Evolutionary conservation across 2,888 invertebrate genomes (phyloP), one percentile per base, ranked within the genome.

Genomic region (Dioctria linearis): DNA sequence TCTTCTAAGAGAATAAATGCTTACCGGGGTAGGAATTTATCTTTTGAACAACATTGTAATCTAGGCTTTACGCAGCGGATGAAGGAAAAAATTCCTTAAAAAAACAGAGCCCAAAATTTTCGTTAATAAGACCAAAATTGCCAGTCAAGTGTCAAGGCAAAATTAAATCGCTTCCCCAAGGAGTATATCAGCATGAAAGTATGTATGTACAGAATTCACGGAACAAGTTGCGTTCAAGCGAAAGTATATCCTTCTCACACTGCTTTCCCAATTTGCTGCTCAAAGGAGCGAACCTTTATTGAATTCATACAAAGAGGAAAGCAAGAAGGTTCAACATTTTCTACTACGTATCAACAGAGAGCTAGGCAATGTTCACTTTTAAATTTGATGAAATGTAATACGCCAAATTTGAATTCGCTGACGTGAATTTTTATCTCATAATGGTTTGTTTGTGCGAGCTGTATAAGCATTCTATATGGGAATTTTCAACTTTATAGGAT

Each of bases 91-190:
- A 11, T 4, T n/a, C 11, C 11, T n/a, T 8, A n/a, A 54, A 54
- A 8, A 2, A 46, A 6, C 46, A 69, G 69, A 25, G 51, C 9
- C 37, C 5, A 51, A 69, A 69, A 42, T 69, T 69, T 69, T 69
- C 51, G 11, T n/a, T 69, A 69, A 69, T 69, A 69, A 69, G 40
- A 51, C 51, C 25, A 49, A 69, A 69, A 69, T 69, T 69, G 69
- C 69, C 69, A 69, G 69, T 69, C 69, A 69, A 69, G 69, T 69
- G 69, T 69, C 69, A 69, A 69, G 69, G 39, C 51, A 39, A 69
- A 69, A 69, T 69, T 39, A 69, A 69, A 69, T 69, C 54, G 69
- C 69, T 54, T 69, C 69, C 69, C 65, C 49, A 37, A 49, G 69
- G 51, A 69, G 69, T 51, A 69, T 69, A 69, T 69, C 69, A 69